Evolutionary conservation across 1,140 invertebrate species (phyloP).

Genomic region (Nautilus pompilius): DNA sequence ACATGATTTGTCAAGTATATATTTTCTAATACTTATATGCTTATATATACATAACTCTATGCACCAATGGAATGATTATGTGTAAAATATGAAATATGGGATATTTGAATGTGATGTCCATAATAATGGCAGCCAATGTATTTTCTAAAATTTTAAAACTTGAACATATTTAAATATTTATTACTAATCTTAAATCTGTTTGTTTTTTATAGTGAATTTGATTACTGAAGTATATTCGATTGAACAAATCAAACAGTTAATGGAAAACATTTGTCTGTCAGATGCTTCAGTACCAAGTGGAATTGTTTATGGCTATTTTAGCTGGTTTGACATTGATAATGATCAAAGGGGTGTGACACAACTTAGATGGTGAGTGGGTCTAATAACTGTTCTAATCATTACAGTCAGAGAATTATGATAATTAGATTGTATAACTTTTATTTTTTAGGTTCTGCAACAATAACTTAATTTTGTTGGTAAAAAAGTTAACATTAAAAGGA

Average conservation of each 20-base stretch:
- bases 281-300: not conserved
- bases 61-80: not conserved
- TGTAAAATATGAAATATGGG: not conserved
- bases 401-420: no score
- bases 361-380: conserved; percentile 1
- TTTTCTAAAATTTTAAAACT: not conserved
- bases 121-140: not conserved
- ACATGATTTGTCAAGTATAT: no score
- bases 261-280: conserved; percentile 1
- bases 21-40: no score
- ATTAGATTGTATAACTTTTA: no score
- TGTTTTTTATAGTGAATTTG: conserved; percentile 26
- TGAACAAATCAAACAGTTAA: conserved; percentile 19
- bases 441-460: no score
- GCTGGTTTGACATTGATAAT: conserved; percentile 5
- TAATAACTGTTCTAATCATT: not conserved
- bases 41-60: no score
- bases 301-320: conserved; percentile 8
- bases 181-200: not conserved
- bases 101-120: not conserved
- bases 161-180: not conserved
- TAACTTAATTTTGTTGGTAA: no score
- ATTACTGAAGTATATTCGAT: conserved; percentile 32
- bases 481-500: no score
- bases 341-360: not conserved